Percentiles rank a stretch among this genome's conserved stretches.
Evolutionary conservation across 2,797 vertebrate genomes (phyloP).

Genomic region (Peromyscus attwateri): DNA sequence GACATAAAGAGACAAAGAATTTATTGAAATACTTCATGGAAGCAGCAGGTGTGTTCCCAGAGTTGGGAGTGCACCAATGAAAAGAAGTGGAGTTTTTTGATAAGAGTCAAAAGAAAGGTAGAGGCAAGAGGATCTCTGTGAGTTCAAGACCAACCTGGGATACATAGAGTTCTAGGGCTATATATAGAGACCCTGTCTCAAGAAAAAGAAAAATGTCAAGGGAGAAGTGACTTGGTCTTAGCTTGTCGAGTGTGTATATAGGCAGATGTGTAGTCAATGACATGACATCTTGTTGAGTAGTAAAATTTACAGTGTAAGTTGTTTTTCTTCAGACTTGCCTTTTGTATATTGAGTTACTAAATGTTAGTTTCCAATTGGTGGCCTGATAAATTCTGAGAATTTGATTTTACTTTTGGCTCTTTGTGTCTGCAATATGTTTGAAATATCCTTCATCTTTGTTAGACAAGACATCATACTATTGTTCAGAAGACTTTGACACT

Average conservation of each 20-base stretch:
- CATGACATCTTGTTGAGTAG: not conserved
- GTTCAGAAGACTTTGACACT: not conserved
- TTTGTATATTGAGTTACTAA: not conserved
- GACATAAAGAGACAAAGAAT: not conserved
- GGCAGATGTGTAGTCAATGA: not conserved
- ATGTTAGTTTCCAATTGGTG: not conserved
- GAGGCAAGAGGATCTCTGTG: not conserved
- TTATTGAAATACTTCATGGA: not conserved
- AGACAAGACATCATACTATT: not conserved
- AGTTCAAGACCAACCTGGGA: not conserved
- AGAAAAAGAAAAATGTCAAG: not conserved
- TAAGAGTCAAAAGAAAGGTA: not conserved
- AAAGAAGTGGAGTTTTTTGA: not conserved
- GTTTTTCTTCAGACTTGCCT: not conserved
- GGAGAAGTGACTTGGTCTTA: not conserved
- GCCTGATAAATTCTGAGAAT: not conserved
- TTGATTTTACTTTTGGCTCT: not conserved
- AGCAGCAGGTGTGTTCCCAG: not conserved
- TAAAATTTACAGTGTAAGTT: not conserved
- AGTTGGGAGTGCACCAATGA: not conserved
- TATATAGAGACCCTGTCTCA: not conserved
- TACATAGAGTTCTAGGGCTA: not conserved
- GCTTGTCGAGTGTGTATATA: not conserved
- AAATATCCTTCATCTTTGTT: not conserved
- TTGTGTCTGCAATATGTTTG: not conserved